Percentiles rank a stretch among this genome's conserved stretches.
Evolutionary conservation across 64 coral and sea anemone genomes (phyloP).

Genomic region (Pachyseris speciosa): DNA sequence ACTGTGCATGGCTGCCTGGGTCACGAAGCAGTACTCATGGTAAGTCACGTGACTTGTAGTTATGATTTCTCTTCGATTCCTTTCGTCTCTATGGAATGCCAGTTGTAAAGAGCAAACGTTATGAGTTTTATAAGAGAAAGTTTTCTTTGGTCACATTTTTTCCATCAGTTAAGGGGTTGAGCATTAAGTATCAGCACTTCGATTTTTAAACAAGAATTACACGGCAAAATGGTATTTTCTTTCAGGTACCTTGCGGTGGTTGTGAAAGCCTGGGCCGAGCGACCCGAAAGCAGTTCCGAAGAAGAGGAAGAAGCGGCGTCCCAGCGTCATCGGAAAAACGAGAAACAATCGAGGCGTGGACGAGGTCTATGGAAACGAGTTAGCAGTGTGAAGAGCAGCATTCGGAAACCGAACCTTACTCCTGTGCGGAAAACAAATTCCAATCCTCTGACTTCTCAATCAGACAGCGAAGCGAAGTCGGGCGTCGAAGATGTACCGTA

Average conservation of each 20-base stretch:
- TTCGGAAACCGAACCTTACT: not conserved
- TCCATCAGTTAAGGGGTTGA: too few relatives aligned
- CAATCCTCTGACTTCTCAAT: slow-evolving; percentile 8
- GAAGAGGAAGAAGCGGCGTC: slow-evolving; percentile 80
- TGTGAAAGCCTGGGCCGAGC: slow-evolving; percentile 93
- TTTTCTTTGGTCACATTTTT: too few relatives aligned
- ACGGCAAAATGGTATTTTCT: too few relatives aligned
- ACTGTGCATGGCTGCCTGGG: slow-evolving; percentile 90
- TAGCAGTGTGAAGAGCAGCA: slow-evolving; percentile 3
- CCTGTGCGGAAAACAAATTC: slow-evolving; percentile 24
- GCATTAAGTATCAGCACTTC: too few relatives aligned
- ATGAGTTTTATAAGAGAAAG: too few relatives aligned
- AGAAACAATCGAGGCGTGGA: slow-evolving; percentile 46
- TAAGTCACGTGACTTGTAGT: slow-evolving; percentile 17
- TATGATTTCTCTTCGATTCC: not conserved
- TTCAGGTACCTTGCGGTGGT: slow-evolving; percentile 88
- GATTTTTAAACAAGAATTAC: too few relatives aligned
- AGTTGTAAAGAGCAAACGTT: too few relatives aligned
- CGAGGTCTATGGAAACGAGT: slow-evolving; percentile 26
- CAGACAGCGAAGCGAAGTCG: slow-evolving; percentile 17
- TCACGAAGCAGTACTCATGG: slow-evolving; percentile 95
- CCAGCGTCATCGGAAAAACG: slow-evolving; percentile 13
- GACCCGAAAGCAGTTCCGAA: slow-evolving; percentile 87
- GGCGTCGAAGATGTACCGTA: slow-evolving; percentile 10
- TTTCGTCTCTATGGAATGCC: too few relatives aligned